Conservation (phyloP, 2,113 vertebrate genomes). For the Ammospiza caudacuta region DNA sequence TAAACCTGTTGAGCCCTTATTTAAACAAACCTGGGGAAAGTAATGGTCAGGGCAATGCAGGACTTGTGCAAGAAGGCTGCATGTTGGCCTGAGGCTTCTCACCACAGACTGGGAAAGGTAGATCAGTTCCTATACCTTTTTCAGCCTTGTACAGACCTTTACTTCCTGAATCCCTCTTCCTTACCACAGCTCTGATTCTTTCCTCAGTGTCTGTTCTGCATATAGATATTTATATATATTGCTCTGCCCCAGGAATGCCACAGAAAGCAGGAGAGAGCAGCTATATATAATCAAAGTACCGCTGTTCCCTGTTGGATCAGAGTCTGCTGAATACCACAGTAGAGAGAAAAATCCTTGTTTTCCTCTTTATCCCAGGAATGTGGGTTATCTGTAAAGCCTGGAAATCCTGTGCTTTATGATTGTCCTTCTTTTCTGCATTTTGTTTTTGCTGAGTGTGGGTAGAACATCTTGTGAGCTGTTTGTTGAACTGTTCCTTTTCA, state of each 20-base stretch:
- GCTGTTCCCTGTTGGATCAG: background rate
- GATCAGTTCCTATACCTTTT: background rate
- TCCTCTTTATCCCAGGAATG: background rate
- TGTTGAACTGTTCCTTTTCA: background rate
- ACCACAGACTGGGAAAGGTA: background rate
- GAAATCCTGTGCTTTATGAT: background rate
- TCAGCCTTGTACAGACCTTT: background rate
- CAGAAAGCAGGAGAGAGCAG: background rate
- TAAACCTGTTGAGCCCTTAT: background rate
- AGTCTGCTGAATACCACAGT: background rate
- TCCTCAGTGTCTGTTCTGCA: background rate
- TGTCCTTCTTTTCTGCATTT: background rate
- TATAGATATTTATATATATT: background rate
- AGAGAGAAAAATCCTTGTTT: background rate
- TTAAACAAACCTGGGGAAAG: background rate
- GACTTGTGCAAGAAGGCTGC: background rate
- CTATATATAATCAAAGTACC: background rate
- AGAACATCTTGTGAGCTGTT: background rate
- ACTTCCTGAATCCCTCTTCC: background rate
- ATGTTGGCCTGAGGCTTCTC: background rate
- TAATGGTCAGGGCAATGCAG: fast-evolving
- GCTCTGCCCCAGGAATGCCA: background rate
- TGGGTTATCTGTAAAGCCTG: background rate
- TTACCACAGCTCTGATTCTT: background rate
- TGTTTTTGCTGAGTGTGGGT: background rate